Evolutionary conservation across 2,888 invertebrate genomes (phyloP).

Genomic region (Rhogogaster chlorosoma): DNA sequence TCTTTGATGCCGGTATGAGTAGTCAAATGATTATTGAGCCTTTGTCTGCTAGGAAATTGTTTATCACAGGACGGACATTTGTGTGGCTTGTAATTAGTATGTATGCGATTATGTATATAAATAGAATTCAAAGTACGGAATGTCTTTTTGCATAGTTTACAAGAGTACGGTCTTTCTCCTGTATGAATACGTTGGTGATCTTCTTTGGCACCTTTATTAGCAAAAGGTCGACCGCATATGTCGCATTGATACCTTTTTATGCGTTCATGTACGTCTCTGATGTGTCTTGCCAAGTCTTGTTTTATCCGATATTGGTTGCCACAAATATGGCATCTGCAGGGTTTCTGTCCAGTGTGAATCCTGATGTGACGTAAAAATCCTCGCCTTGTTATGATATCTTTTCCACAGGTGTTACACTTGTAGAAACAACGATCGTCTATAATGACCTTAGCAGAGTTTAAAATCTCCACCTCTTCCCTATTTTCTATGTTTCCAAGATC

Average conservation of each 20-base stretch:
- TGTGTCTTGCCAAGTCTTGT: constrained; percentile 80
- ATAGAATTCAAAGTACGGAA: constrained; percentile 80
- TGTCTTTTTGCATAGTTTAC: constrained; percentile 80
- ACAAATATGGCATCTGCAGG: constrained; percentile 78
- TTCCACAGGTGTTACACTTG: constrained; percentile 78
- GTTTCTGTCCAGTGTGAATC: constrained; percentile 76
- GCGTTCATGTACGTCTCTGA: constrained; percentile 78
- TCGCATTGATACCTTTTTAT: constrained; percentile 79
- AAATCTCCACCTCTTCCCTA: constrained; percentile 63
- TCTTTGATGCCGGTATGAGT: constrained; percentile 76
- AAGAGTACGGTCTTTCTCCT: constrained; percentile 78
- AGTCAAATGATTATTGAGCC: constrained; percentile 76
- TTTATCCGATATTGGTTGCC: constrained; percentile 64
- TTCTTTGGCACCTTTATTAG: constrained; percentile 78
- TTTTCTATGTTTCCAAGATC: constrained; percentile 55
- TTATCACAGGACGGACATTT: constrained; percentile 77
- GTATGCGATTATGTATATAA: constrained; percentile 78
- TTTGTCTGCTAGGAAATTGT: constrained; percentile 77
- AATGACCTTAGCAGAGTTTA: constrained; percentile 66
- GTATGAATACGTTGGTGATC: constrained; percentile 80
- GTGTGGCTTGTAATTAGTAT: constrained; percentile 74
- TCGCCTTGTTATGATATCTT: constrained; percentile 69
- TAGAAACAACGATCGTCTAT: constrained; percentile 69
- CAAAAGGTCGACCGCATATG: constrained; percentile 78
- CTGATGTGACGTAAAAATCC: constrained; percentile 79